phyloP scores from a whole-genome alignment of 64 coral and sea anemone species.

The Acropora yongei region DNA sequence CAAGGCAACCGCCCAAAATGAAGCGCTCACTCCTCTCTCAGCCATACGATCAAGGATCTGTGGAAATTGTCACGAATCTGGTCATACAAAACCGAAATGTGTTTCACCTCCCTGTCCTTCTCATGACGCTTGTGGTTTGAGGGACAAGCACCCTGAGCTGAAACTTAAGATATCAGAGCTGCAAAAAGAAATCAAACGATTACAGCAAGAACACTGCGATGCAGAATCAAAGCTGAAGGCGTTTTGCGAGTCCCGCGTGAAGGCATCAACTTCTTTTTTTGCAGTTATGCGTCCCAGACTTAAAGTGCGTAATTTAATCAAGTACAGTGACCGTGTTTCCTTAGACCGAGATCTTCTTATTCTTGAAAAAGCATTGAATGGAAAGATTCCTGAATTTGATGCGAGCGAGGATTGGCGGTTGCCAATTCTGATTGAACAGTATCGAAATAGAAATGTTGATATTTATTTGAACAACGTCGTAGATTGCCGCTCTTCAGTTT shows the following conservation, averaged over 20 bases:
- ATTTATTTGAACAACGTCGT: background rate
- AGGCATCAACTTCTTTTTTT: slow-evolving; percentile 59
- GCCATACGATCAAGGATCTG: slow-evolving; percentile 14
- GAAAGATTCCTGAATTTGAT: slow-evolving; percentile 72
- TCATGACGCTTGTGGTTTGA: slow-evolving; percentile 23
- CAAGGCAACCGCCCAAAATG: slow-evolving; percentile 17
- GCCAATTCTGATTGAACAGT: too few relatives aligned
- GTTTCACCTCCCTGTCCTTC: slow-evolving; percentile 4
- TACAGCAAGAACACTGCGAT: slow-evolving; percentile 31
- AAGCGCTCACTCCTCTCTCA: slow-evolving; percentile 10
- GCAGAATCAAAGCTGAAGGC: slow-evolving; percentile 57
- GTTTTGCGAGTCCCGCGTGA: slow-evolving; percentile 16
- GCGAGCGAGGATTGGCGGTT: slow-evolving; percentile 62
- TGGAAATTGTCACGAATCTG: slow-evolving; percentile 54
- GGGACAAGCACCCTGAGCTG: slow-evolving; percentile 72
- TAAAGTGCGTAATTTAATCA: slow-evolving; percentile 53
- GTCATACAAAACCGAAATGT: slow-evolving; percentile 49
- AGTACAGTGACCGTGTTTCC: slow-evolving; percentile 55
- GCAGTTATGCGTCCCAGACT: slow-evolving; percentile 61
- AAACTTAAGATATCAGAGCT: slow-evolving; percentile 45
- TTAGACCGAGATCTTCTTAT: slow-evolving; percentile 66
- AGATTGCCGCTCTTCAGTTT: background rate
- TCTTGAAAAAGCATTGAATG: slow-evolving; percentile 61
- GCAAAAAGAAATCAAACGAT: slow-evolving; percentile 65
- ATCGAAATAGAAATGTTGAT: slow-evolving; percentile 46